Evolutionary conservation across 1,140 invertebrate species (phyloP), one percentile per base, ranked within the genome.

Genomic region (Macrotrachela quadricornifera): DNA sequence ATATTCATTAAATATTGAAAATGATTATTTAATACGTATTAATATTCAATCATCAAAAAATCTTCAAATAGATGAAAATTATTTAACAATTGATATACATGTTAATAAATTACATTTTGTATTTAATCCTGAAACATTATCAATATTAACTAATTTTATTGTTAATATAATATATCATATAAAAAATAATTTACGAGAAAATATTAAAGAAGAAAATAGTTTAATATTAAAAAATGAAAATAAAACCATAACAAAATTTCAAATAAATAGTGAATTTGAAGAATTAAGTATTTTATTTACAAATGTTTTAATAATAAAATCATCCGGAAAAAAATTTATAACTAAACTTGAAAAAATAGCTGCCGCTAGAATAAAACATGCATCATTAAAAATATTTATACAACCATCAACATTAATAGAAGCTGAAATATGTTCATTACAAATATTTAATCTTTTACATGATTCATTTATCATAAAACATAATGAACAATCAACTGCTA

Each of bases 221-320:
- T 37, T 36, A 9, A 13, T 15, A 37, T 51, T 6, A 10, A 37
- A 21, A 45, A 36, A 10, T 45, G 15, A 51, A 12, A 10, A 15
- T 13, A 37, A 21, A 13, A 14, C 10, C 36, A 36, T 15, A 17
- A 44, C 44, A 38, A n/a, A 18, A 51, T 36, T 21, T 51, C 6
- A 51, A 51, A 15, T 51, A 41, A 45, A 51, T 18, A 3, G 15
- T 51, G 10, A 51, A 51, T 51, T 51, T 51, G 18, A 43, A 37
- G 18, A 44, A 44, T 51, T 44, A 51, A 30, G 41, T 41, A 10
- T 41, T 51, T 30, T 41, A 41, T n/a, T 41, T 16, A 11, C 15
- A 44, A 36, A 44, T 51, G 49, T 51, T 51, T 45, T 36, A 45
- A 16, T 38, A 44, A 36, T 21, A 51, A 12, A 42, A 51, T 17